These are phyloP conservation scores for Caenorhabditis panamensis DNA, from an alignment of 2,888 invertebrate species.

Conservation along the genomic window DNA sequence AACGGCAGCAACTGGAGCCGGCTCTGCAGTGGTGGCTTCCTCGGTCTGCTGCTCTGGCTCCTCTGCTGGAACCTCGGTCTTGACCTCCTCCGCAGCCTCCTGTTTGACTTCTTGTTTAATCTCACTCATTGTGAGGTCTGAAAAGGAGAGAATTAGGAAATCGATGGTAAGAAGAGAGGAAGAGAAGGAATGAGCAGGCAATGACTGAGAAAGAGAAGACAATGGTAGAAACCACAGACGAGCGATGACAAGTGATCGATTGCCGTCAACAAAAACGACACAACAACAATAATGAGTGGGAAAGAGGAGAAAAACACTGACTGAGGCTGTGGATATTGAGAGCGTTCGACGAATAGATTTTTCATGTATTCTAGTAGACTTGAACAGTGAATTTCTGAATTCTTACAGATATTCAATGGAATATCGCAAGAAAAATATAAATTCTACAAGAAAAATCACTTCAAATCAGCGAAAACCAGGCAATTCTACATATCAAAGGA, in stretches of 20 bases:
- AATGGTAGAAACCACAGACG: no score
- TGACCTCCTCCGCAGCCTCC: slow-evolving; percentile 38
- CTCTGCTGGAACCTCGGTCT: slow-evolving; percentile 23
- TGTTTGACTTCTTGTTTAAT: slow-evolving; percentile 58
- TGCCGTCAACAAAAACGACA: no score
- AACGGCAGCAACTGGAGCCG: slow-evolving; percentile 4
- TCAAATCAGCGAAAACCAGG: neutral
- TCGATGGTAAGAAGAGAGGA: neutral
- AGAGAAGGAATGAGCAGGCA: neutral
- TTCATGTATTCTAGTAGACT: no score
- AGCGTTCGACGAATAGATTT: no score
- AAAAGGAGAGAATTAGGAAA: slow-evolving; percentile 11
- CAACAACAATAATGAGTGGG: no score
- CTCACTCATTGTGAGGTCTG: slow-evolving; percentile 51
- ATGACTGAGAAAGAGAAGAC: no score
- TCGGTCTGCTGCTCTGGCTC: slow-evolving; percentile 9
- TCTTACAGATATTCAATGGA: neutral
- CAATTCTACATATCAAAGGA: neutral
- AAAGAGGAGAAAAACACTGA: neutral
- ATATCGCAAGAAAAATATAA: neutral
- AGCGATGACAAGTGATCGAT: no score
- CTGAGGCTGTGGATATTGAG: no score
- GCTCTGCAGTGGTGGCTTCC: neutral
- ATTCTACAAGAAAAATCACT: neutral
- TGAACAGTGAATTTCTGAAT: no score